Evolutionary conservation across 2,113 vertebrate species (phyloP), one percentile per base, ranked within the genome.

Genomic region (Mormyrus iriodes): DNA sequence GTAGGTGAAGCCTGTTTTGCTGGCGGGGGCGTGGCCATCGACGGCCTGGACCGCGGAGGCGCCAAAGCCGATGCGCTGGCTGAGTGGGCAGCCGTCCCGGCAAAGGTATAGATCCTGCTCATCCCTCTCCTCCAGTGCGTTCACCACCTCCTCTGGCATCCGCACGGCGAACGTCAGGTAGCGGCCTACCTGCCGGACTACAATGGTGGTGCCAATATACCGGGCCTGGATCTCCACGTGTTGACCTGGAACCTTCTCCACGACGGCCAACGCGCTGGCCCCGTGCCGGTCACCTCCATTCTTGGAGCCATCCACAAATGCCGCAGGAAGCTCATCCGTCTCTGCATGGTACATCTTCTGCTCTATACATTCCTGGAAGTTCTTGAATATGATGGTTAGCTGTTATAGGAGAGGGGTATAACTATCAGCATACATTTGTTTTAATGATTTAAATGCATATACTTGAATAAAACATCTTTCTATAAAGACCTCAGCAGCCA

Each of bases 311-410:
- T 99, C 98, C 0, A 95, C 96, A 0, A 99, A 99, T 0, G 98
- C 98, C 0, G 97, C 97, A 0, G 98, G 98, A 46, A 99, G 97
- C 93, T 98, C 97, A 0, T 98, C 98, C 13, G 97, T 98, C 95
- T 99, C 97, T 0, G 98, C 98, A 86, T 99, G 98, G 94, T 98
- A 99, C 90, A 97, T 98, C 88, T 99, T 99, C 95, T 99, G 97
- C 51, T 99, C 98, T 89, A 99, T 97, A 0, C 98, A 99, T 90
- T 99, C 97, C 91, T 97, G 98, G 95, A 98, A 99, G 91, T 97
- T 98, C 96, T 98, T 99, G 91, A 99, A 99, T 95, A 99, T 99
- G 95, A 99, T 98, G 76, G 98, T 99, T 91, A 99, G 95, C 98
- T 99, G 94, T 1, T 1, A 88, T 58, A 85, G 27, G 88, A 88